Percentiles rank a stretch among this genome's conserved stretches.
phyloP scores from a whole-genome alignment of 2,113 vertebrate species.

The Neogale vison region DNA sequence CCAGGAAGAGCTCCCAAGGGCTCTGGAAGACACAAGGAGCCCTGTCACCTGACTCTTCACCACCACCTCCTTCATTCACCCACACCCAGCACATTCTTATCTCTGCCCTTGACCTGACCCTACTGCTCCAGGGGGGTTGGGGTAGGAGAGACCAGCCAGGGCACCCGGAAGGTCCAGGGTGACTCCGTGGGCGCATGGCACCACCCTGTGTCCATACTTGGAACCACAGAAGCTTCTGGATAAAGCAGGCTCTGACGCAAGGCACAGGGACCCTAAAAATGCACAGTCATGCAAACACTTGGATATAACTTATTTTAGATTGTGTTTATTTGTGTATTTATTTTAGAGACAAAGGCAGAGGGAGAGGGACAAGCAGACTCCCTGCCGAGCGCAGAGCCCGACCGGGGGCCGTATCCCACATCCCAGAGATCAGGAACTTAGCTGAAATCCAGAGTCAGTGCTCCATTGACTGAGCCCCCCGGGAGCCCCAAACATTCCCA shows the following conservation, averaged over 20 bases:
- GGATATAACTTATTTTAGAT: background rate
- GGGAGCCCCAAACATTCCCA: background rate
- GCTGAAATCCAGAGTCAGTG: background rate
- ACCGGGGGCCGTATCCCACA: background rate
- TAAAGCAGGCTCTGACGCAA: background rate
- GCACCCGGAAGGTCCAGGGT: background rate
- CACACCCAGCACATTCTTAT: background rate
- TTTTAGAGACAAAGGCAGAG: background rate
- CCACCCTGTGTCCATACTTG: conserved; percentile 35
- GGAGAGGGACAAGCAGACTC: background rate
- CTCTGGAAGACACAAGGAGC: background rate
- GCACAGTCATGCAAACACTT: rapidly evolving
- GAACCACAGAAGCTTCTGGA: background rate
- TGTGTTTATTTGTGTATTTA: background rate
- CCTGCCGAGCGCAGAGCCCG: background rate
- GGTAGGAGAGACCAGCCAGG: background rate
- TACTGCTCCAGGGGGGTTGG: background rate
- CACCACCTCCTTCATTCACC: background rate
- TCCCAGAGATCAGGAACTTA: background rate
- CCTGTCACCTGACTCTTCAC: too few species aligned
- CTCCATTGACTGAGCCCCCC: background rate
- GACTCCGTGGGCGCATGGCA: background rate
- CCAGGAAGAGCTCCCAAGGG: background rate
- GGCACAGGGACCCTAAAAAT: background rate
- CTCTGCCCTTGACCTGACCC: background rate